Evolutionary conservation across 2,888 invertebrate species (phyloP), one percentile per base, ranked within the genome.

Genomic region (Megalurothrips usitatus): DNA sequence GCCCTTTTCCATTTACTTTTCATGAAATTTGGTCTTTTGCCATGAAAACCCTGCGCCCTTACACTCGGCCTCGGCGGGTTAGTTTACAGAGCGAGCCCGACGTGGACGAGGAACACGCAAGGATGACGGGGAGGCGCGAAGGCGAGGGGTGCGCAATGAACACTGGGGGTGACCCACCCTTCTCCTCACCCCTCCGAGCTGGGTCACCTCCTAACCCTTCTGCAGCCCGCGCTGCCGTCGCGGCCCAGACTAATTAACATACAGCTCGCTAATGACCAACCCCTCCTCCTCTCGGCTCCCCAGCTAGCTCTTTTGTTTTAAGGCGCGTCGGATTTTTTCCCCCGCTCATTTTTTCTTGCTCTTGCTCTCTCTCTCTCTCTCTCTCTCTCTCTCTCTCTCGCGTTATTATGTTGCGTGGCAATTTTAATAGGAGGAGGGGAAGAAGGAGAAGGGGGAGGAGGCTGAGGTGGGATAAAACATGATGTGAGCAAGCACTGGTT

Each of bases 171-270:
- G 34, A 43, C 34, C 34, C 34, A 43, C 34, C 34, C 34, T n/a
- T n/a, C n/a, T n/a, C n/a, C 34, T 43, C 34, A 43, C 34, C 34
- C 34, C 34, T 43, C 34, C 34, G 34, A 43, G 34, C 34, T 6
- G 34, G 34, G 34, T 43, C 26, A 75, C 68, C 68, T 75, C 68
- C 68, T 75, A 23, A 75, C 68, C 68, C 68, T 26, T 23, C 68
- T 75, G 68, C 68, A 26, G 23, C 23, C 68, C 68, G 68, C 68
- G 68, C 9, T 12, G 68, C 23, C 23, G 6, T 12, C 26, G 68
- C 26, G 68, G 23, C 23, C 8, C 26, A 26, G 12, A 26, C 68
- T 75, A 75, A 75, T 75, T 75, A 75, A 75, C 68, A 75, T 75
- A 75, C 68, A 75, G 68, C 26, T 23, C 68, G 19, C 58, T 17